Base-by-base conservation (phyloP, 2,113 vertebrate species). In the Prionailurus bengalensis region DNA sequence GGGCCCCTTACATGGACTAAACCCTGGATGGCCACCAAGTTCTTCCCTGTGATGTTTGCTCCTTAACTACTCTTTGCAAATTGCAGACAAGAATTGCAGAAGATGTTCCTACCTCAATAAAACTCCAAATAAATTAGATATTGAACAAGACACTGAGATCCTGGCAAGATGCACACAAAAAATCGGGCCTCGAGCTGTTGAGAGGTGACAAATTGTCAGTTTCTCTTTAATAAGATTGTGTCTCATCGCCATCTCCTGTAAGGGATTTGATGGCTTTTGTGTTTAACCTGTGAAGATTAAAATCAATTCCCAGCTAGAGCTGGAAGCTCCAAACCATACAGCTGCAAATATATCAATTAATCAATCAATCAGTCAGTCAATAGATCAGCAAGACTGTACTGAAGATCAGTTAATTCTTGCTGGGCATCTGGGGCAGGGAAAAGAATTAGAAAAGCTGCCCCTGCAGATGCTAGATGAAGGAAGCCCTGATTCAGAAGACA, bases 121-220 rank as follows among this genome's bases (percentile, higher is more conserved):
- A 97, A 91, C 70, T 88, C 58, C 91, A 97, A 92, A 96, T 96
- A 98, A 97, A 98, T 97, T 97, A 96, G 96, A 94, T 98, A 97
- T 97, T 97, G 98, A 98, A 97, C 85, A 97, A 95, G 58, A 94
- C 93, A 89, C 89, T 82, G 71, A 95, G n/a, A 95, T 93, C 48
- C 86, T 89, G 73, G 66, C 85, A 95, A 95, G 92, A 96, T 36
- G 94, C 66, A 80, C 31, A 42, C 61, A 33, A 81, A 33, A 63
- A 74, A 66, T 0, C 27, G n/a, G 80, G 81, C 96, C 81, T 89
- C 25, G 1, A 95, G 95, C 96, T 97, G 55, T 39, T 94, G 80
- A 33, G n/a, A 91, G 80, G 96, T 97, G 95, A 98, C 96, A 94
- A 97, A 97, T 95, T 91, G 84, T 96, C 80, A 68, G 90, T 91